phyloP scores from a whole-genome alignment of 2,888 invertebrate genomes.

The Eledone cirrhosa region DNA sequence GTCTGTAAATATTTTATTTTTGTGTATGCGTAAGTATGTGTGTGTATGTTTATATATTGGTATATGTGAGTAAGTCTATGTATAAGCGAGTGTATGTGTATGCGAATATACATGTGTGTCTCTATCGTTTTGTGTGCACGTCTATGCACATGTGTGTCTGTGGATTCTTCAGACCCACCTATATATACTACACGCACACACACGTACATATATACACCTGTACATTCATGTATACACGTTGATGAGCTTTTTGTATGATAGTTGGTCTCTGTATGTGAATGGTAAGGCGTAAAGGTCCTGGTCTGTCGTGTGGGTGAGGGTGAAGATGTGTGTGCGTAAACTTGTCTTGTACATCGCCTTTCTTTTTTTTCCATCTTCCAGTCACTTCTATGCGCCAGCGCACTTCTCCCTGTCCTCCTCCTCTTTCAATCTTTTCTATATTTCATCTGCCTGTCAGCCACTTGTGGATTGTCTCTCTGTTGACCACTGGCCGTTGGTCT shows the following conservation, averaged over 20 bases:
- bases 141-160: neutral
- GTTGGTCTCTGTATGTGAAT: too few species aligned
- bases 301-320: too few species aligned
- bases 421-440: too few species aligned
- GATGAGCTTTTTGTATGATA: neutral
- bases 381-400: too few species aligned
- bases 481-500: too few species aligned
- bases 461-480: too few species aligned
- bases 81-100: neutral
- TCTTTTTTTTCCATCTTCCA: too few species aligned
- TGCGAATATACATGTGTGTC: neutral
- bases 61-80: neutral
- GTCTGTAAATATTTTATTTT: neutral
- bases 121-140: neutral
- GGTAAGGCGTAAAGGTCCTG: too few species aligned
- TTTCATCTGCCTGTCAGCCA: too few species aligned
- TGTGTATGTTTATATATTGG: neutral
- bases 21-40: neutral
- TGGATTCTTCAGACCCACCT: neutral
- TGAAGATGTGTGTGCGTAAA: too few species aligned
- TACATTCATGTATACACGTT: neutral
- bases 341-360: too few species aligned
- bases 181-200: neutral
- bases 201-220: neutral
- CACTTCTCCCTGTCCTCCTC: too few species aligned